Conservation (phyloP, 1,140 invertebrate genomes). For the Adoxophyes honmai region DNA sequence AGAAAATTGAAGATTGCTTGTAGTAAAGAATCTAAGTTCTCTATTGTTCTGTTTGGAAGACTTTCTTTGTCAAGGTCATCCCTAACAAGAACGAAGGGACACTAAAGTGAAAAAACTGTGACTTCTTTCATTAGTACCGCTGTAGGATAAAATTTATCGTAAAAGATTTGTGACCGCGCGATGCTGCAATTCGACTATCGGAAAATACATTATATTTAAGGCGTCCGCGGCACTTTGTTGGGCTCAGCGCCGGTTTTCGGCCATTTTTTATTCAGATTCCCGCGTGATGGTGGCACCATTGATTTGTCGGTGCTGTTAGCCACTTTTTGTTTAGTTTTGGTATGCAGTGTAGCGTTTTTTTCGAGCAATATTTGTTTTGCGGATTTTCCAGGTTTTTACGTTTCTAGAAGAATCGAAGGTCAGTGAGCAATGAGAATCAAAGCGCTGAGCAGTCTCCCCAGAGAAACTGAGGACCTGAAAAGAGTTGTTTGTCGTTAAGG, state of each 20-base stretch:
- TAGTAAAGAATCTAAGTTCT: no score
- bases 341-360: not conserved
- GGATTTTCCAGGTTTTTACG: no score
- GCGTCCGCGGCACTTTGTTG: conserved; percentile 59
- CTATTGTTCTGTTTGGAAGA: no score
- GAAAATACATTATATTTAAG: conserved; percentile 66
- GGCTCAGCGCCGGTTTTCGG: conserved; percentile 50
- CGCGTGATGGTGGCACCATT: conserved; percentile 29
- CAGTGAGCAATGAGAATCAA: no score
- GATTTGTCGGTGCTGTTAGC: conserved; percentile 23
- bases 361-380: no score
- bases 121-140: conserved; percentile 21
- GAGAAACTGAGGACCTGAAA: no score
- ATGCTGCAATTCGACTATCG: conserved; percentile 71
- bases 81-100: no score
- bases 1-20: no score
- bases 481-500: no score
- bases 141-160: conserved; percentile 57
- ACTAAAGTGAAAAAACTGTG: conserved; percentile 33
- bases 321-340: conserved; percentile 4
- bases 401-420: no score
- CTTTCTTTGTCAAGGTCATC: no score
- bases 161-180: conserved; percentile 61
- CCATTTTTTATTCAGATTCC: conserved; percentile 32
- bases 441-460: no score